These are phyloP conservation scores for Leucopsar rothschildi DNA, from an alignment of 2,113 vertebrate genomes.

Conservation along the genomic window DNA sequence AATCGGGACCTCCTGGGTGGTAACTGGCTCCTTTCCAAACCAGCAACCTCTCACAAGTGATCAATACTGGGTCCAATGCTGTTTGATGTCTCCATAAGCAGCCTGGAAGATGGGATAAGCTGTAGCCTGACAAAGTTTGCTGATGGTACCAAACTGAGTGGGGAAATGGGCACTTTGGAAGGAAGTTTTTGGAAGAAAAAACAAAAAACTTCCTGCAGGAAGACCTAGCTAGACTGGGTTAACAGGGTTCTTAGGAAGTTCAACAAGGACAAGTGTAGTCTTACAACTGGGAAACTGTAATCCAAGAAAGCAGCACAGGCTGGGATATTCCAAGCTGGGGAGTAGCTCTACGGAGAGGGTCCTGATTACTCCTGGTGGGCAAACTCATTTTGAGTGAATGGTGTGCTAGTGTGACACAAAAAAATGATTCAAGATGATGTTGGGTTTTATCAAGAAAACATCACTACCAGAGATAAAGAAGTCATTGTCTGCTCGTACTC, in stretches of 20 bases:
- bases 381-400: neutral
- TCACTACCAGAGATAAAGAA: neutral
- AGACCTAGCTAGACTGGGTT: neutral
- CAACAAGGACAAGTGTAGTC: neutral
- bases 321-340: neutral
- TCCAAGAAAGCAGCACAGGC: neutral
- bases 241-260: neutral
- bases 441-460: neutral
- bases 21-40: neutral
- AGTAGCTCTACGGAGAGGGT: neutral
- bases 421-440: neutral
- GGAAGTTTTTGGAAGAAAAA: neutral
- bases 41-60: neutral
- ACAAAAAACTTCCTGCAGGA: neutral
- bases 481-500: rapidly evolving
- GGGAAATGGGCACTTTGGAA: neutral
- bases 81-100: neutral
- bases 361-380: neutral
- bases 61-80: rapidly evolving
- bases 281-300: neutral
- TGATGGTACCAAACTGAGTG: neutral
- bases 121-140: neutral
- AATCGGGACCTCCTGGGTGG: neutral
- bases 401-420: neutral
- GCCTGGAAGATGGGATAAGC: neutral